Conservation (phyloP, 1,140 invertebrate genomes). For the Diprion similis region DNA sequence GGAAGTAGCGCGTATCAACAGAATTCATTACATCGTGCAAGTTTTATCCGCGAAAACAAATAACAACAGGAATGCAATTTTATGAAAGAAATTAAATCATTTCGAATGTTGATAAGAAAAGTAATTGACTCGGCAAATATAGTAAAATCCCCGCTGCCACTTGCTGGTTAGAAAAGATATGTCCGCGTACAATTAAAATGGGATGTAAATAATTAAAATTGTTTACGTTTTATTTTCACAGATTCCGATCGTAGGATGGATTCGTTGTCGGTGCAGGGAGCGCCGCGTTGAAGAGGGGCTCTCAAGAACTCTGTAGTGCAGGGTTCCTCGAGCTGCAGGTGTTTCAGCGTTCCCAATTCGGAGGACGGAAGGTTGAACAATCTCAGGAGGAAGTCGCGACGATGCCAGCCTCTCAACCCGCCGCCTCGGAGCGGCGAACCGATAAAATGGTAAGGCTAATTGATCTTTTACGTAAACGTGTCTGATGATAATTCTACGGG, state of each 20-base stretch:
- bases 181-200: too few relatives aligned
- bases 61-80: too few relatives aligned
- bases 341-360: neutral
- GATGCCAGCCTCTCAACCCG: slow-evolving; percentile 56
- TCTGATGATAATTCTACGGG: too few relatives aligned
- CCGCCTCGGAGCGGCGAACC: slow-evolving; percentile 52
- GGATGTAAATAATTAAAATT: too few relatives aligned
- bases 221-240: slow-evolving; percentile 33
- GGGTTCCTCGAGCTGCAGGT: neutral
- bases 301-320: neutral
- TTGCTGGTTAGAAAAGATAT: too few relatives aligned
- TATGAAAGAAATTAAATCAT: too few relatives aligned
- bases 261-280: slow-evolving; percentile 42
- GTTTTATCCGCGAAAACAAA: too few relatives aligned
- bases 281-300: slow-evolving; percentile 46
- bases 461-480: slow-evolving; percentile 15
- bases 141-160: too few relatives aligned
- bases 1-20: too few relatives aligned
- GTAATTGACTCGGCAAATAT: too few relatives aligned
- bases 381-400: slow-evolving; percentile 41
- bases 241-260: slow-evolving; percentile 55
- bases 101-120: too few relatives aligned
- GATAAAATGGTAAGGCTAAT: slow-evolving; percentile 46
- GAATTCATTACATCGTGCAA: too few relatives aligned
- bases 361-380: neutral